Conservation (phyloP, 2,113 vertebrate genomes). For the Dolichallabes microphthalmus region DNA sequence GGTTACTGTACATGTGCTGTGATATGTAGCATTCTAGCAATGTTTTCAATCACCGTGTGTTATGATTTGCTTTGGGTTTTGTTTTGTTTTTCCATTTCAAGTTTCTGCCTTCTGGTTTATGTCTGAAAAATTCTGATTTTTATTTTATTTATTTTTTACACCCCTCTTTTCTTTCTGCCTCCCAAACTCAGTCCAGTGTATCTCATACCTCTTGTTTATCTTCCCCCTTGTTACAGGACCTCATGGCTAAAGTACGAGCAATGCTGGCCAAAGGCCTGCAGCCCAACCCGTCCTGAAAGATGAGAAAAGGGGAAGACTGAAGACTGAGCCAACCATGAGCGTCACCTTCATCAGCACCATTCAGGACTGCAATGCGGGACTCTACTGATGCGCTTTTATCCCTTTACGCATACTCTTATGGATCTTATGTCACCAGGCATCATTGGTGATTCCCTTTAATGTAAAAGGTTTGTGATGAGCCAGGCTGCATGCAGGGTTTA, state of each 20-base stretch:
- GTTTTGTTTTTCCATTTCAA: not conserved
- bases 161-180: not conserved
- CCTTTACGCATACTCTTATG: slow-evolving; percentile 29
- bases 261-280: slow-evolving; percentile 97
- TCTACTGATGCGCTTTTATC: slow-evolving; percentile 31
- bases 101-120: not conserved
- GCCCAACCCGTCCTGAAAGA: slow-evolving; percentile 82
- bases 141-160: no score
- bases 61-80: not conserved
- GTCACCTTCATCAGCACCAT: slow-evolving; percentile 54
- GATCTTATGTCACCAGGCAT: slow-evolving; percentile 19
- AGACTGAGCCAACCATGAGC: slow-evolving; percentile 18
- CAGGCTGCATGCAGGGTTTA: slow-evolving; percentile 20
- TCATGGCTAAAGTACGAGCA: slow-evolving; percentile 98
- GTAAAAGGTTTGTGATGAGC: slow-evolving; percentile 15
- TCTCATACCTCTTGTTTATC: not conserved
- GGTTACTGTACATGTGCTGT: no score
- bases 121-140: not conserved
- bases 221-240: slow-evolving; percentile 75
- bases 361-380: slow-evolving; percentile 47
- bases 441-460: not conserved
- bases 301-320: not conserved
- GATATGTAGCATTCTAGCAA: not conserved
- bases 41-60: not conserved
- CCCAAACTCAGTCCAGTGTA: not conserved